These are phyloP conservation scores for Pithys albifrons DNA, from an alignment of 2,113 vertebrate species.

Conservation along the genomic window DNA sequence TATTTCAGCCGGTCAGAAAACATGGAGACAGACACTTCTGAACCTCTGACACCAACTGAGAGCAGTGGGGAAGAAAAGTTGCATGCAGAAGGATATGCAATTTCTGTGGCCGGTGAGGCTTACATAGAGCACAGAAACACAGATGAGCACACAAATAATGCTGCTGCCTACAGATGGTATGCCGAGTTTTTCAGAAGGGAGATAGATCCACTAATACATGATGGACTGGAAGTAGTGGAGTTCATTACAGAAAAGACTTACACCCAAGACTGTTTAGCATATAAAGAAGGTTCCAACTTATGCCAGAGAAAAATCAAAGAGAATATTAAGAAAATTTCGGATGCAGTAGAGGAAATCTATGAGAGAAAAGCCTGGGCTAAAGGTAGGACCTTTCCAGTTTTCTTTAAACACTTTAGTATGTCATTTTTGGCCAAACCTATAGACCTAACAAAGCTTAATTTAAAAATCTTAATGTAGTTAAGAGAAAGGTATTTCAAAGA, in stretches of 20 bases:
- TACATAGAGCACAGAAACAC: constrained; percentile 65
- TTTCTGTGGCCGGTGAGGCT: not conserved
- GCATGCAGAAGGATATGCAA: not conserved
- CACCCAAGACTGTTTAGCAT: constrained; percentile 31
- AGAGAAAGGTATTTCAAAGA: not conserved
- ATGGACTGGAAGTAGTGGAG: constrained; percentile 61
- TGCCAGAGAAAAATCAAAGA: constrained; percentile 73
- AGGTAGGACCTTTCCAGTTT: constrained; percentile 59
- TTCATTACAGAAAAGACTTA: constrained; percentile 49
- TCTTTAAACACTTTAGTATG: not conserved
- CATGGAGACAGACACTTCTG: constrained; percentile 20
- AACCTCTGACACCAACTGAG: not conserved
- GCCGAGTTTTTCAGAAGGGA: constrained; percentile 59
- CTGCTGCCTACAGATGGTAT: constrained; percentile 69
- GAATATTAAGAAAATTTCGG: constrained; percentile 69
- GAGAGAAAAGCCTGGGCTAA: constrained; percentile 75
- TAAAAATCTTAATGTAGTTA: not conserved
- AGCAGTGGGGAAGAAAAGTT: constrained; percentile 22
- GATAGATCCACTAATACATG: constrained; percentile 60
- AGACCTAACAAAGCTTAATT: not conserved
- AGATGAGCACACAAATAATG: constrained; percentile 65
- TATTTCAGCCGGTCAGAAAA: constrained; percentile 43
- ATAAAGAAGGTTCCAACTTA: constrained; percentile 71
- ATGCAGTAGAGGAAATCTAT: constrained; percentile 72
- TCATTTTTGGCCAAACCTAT: not conserved